A percentile compares a stretch with the other conserved stretches of the same genome.
Evolutionary conservation across 1,140 invertebrate genomes (phyloP).

Genomic region (Aphaenogaster ashmeadi): DNA sequence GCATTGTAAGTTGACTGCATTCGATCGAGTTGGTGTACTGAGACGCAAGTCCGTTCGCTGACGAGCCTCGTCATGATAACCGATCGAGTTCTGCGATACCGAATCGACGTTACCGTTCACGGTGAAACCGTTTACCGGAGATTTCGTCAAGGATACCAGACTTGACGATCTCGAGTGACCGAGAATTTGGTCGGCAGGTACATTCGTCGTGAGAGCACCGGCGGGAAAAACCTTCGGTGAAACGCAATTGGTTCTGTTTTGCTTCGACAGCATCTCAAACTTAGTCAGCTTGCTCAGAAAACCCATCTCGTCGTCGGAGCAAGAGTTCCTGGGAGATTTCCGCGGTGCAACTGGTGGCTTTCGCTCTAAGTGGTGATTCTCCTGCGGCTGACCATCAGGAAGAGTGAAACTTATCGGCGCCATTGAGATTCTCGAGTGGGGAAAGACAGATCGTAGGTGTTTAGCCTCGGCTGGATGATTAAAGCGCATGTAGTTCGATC

Average conservation of each 20-base stretch:
- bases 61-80: constrained; percentile 73
- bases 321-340: constrained; percentile 86
- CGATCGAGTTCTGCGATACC: constrained; percentile 81
- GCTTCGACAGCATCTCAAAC: constrained; percentile 85
- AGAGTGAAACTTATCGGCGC: constrained; percentile 89
- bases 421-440: constrained; percentile 93
- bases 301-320: constrained; percentile 87
- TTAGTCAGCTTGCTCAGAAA: constrained; percentile 85
- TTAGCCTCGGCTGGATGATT: constrained; percentile 96
- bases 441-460: constrained; percentile 93
- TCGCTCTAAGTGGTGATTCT: constrained; percentile 81
- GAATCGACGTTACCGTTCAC: constrained; percentile 63
- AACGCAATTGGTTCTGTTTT: constrained; percentile 83
- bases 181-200: constrained; percentile 93
- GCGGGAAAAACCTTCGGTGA: constrained; percentile 93
- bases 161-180: constrained; percentile 86
- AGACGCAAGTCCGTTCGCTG: constrained; percentile 45
- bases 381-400: constrained; percentile 76
- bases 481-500: constrained; percentile 95
- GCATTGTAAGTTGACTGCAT: constrained; percentile 72
- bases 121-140: constrained; percentile 64
- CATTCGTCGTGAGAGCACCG: constrained; percentile 92
- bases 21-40: constrained; percentile 70
- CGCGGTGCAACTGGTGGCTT: constrained; percentile 88
- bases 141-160: constrained; percentile 79